Conservation (phyloP, 2,797 vertebrate genomes). For the Eulemur albifrons region DNA sequence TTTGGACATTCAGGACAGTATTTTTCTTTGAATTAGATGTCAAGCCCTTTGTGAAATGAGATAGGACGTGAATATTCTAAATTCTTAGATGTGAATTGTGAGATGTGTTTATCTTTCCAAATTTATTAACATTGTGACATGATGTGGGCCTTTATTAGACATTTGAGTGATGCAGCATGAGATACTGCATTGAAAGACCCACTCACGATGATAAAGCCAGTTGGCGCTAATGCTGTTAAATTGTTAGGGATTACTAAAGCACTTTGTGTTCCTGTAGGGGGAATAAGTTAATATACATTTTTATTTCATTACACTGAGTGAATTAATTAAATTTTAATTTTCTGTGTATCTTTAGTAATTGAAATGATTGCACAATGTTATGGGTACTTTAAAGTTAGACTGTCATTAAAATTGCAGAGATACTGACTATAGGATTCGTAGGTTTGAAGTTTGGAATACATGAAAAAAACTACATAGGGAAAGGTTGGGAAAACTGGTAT, state of each 20-base stretch:
- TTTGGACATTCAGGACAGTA: neutral
- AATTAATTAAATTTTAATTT: neutral
- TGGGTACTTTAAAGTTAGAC: neutral
- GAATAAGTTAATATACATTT: neutral
- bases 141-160: neutral
- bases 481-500: neutral
- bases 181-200: neutral
- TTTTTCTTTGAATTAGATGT: constrained; percentile 10
- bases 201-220: neutral
- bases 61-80: neutral
- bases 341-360: neutral
- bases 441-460: neutral
- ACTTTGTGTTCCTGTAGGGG: neutral
- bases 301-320: neutral
- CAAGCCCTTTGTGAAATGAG: neutral
- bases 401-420: neutral
- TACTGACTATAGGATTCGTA: neutral
- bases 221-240: neutral
- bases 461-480: neutral
- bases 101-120: neutral
- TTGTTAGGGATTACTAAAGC: neutral
- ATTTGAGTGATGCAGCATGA: constrained; percentile 21
- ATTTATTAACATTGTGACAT: neutral
- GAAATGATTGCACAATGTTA: neutral
- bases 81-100: neutral